phyloP scores from a whole-genome alignment of 2,888 invertebrate species.

The Mythimna lalbum region DNA sequence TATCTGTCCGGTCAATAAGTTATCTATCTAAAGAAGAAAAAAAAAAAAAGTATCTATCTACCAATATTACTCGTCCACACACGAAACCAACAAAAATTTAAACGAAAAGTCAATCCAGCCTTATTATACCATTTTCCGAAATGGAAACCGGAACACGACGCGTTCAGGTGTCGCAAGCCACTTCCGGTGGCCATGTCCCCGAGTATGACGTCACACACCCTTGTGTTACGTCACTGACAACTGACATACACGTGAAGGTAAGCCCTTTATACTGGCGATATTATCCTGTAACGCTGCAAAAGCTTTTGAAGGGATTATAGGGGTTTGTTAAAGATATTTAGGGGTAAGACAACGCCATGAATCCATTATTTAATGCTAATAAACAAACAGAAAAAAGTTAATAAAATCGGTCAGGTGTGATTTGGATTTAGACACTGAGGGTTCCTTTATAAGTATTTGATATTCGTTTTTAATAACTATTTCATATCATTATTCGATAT shows the following conservation, averaged over 20 bases:
- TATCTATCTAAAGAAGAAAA: too few species aligned
- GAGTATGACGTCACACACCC: slow-evolving; percentile 48
- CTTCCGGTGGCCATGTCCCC: slow-evolving; percentile 53
- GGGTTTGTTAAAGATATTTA: slow-evolving; percentile 4
- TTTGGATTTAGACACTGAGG: too few species aligned
- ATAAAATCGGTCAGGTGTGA: background rate
- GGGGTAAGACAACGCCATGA: background rate
- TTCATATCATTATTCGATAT: too few species aligned
- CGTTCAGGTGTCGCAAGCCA: slow-evolving; percentile 48
- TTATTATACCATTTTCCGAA: slow-evolving; percentile 27
- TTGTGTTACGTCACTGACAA: slow-evolving; percentile 54
- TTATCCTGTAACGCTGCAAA: slow-evolving; percentile 20
- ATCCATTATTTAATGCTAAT: background rate
- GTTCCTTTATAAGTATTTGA: too few species aligned
- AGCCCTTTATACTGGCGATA: slow-evolving; percentile 44
- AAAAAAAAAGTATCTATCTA: too few species aligned
- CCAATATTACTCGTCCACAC: too few species aligned
- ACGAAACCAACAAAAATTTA: background rate
- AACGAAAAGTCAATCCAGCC: background rate
- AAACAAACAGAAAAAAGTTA: background rate
- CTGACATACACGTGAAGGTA: slow-evolving; percentile 44
- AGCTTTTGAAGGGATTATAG: slow-evolving; percentile 4
- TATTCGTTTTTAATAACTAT: too few species aligned
- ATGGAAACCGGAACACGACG: slow-evolving; percentile 48
- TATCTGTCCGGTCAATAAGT: too few species aligned